Evolutionary conservation across 2,888 invertebrate species (phyloP), one percentile per base, ranked within the genome.

Genomic region (Xanthorhoe designata): DNA sequence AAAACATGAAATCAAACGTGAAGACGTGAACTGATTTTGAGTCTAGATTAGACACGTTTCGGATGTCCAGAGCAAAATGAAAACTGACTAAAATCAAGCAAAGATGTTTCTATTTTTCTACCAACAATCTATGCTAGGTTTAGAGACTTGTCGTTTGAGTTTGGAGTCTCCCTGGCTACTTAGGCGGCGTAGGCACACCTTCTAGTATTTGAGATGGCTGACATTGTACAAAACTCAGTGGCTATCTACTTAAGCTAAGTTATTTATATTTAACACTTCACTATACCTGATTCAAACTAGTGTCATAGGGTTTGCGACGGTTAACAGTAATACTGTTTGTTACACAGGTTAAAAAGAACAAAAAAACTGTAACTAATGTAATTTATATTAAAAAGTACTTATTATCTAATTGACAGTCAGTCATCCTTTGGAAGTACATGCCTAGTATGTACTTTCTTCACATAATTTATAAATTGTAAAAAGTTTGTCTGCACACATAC

Each of bases 201-300:
- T 87, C 85, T 85, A 85, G 73, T 70, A 68, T 71, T 78, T 78
- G 81, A 85, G 82, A 84, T 87, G 89, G 89, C 88, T 89, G 86
- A 87, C 85, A 85, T 90, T 91, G 92, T 92, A 92, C 92, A 92
- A 92, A 92, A 86, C 82, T 82, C 79, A 83, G 83, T 86, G 85
- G 88, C 87, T 88, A 86, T 84, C 82, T 78, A 68, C 78, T 86
- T 74, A 72, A 82, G 56, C 83, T 91, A 91, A 91, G 88, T 91
- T 85, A 92, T 91, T 91, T 92, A 92, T 92, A 71, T 69, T 69
- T 71, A 72, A 72, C 69, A 71, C 67, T 72, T 69, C 68, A 61
- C 59, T 68, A 68, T 68, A 64, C 64, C 68, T 61, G 67, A 66
- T 56, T 63, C 63, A 60, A 56, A 61, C 68, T 68, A 68, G 68